phyloP scores from a whole-genome alignment of 2,888 invertebrate genomes.

The Eugnorisma glareosa region DNA sequence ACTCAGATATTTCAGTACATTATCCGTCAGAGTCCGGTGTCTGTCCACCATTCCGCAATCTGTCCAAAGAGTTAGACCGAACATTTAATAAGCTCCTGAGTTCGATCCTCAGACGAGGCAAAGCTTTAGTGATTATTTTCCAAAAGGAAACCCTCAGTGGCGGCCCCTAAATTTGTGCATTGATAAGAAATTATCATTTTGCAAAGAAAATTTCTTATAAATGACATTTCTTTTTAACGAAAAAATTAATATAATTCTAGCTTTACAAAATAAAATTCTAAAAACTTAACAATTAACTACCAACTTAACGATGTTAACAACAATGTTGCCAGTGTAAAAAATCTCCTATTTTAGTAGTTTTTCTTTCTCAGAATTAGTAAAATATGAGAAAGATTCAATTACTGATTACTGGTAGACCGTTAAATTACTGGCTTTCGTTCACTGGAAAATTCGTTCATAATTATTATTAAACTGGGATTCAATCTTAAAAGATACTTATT shows the following conservation, averaged over 20 bases:
- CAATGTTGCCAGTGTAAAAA: slow-evolving; percentile 16
- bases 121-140: not conserved
- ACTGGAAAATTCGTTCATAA: not conserved
- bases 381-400: not conserved
- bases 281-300: slow-evolving; percentile 54
- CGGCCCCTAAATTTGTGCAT: not conserved
- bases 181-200: slow-evolving; percentile 57
- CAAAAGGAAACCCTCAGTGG: not conserved
- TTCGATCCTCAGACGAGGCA: not conserved
- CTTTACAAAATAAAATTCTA: slow-evolving; percentile 11
- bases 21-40: not conserved
- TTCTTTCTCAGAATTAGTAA: not conserved
- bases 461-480: not conserved
- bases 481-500: not conserved
- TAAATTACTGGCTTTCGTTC: slow-evolving; percentile 6
- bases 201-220: slow-evolving; percentile 57
- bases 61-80: not conserved
- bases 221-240: too few species aligned
- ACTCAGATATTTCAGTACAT: not conserved
- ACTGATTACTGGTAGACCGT: not conserved
- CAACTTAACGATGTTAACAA: slow-evolving; percentile 33
- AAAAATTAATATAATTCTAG: slow-evolving; percentile 1
- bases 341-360: slow-evolving; percentile 46
- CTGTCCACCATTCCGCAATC: not conserved
- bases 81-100: not conserved